These are phyloP conservation scores for Nanorana parkeri DNA, from an alignment of 2,113 vertebrate species.

Conservation along the genomic window DNA sequence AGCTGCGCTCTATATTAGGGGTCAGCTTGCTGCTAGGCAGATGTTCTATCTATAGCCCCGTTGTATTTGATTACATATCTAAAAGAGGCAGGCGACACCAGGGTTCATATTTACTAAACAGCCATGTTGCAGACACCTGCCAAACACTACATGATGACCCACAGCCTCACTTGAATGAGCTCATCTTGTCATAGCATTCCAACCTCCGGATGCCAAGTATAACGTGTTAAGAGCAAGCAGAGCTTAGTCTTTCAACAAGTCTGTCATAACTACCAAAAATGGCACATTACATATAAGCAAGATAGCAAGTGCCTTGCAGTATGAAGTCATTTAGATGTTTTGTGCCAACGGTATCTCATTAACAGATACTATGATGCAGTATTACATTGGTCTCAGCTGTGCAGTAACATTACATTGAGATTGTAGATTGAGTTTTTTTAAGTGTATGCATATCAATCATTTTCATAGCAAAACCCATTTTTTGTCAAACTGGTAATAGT, in stretches of 20 bases:
- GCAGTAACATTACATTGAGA: too few species aligned
- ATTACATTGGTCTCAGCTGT: too few species aligned
- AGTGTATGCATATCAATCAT: too few species aligned
- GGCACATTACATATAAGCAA: background rate
- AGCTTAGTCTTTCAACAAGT: background rate
- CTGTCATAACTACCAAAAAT: background rate
- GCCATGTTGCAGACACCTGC: conserved; percentile 18
- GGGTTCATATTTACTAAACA: conserved; percentile 20
- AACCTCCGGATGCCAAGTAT: background rate
- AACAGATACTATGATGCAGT: background rate
- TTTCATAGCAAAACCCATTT: too few species aligned
- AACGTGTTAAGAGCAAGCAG: background rate
- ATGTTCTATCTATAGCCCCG: conserved; percentile 20
- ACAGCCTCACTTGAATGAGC: background rate
- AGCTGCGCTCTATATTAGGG: conserved; percentile 23
- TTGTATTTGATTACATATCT: conserved; percentile 38
- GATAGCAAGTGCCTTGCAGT: background rate
- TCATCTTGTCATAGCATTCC: conserved; percentile 3
- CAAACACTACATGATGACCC: background rate
- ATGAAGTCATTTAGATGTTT: background rate
- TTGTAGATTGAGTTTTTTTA: too few species aligned
- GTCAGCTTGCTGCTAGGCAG: conserved; percentile 3
- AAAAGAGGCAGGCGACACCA: conserved; percentile 28
- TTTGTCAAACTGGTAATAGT: too few species aligned
- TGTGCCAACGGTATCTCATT: background rate